Base-by-base conservation (phyloP, 2,113 vertebrate species). In the Misgurnus anguillicaudatus region DNA sequence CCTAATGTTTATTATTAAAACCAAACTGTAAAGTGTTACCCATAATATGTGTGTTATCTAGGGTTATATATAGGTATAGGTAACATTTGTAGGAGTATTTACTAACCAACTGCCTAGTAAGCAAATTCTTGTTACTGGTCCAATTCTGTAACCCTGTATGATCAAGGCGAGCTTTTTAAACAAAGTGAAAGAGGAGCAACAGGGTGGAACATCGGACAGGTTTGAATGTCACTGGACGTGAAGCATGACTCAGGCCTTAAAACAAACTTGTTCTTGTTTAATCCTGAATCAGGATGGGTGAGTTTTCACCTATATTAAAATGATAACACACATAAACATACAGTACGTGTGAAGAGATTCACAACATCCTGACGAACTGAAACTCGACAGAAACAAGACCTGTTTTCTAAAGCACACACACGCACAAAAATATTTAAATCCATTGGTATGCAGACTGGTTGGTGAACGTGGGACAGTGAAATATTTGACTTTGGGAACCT, bases 401-500 rank as follows among this genome's bases (percentile, higher is more conserved):
- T 51, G 48, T 51, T 51, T 51, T 51, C 13, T 51, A 51, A 53
- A 4, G 31, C 42, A 55, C 66, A 17, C 66, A 48, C 24, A 70
- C 68, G 57, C 69, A 14, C 48, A 21, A 24, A 13, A n/a, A 14
- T 47, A 10, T 47, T 57, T 57, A 19, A n/a, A 45, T 47, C 66
- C 45, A 68, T 13, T 48, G 21, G 21, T n/a, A 36, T 38, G 24
- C 67, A n/a, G 24, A 70, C 67, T 3, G 67, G 48, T 57, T 57
- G 69, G 17, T 41, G n/a, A 19, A 31, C 55, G 53, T 78, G 82
- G 48, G 80, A 36, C 86, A 70, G 69, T 77, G 48, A 67, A 84
- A 77, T 80, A 84, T 89, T 73, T 90, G 83, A 79, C 88, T 83
- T 66, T 83, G 86, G 88, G 83, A 88, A 88, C 87, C 73, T 83